Conservation (phyloP, 2,113 vertebrate species). For the Noturus placidus region DNA sequence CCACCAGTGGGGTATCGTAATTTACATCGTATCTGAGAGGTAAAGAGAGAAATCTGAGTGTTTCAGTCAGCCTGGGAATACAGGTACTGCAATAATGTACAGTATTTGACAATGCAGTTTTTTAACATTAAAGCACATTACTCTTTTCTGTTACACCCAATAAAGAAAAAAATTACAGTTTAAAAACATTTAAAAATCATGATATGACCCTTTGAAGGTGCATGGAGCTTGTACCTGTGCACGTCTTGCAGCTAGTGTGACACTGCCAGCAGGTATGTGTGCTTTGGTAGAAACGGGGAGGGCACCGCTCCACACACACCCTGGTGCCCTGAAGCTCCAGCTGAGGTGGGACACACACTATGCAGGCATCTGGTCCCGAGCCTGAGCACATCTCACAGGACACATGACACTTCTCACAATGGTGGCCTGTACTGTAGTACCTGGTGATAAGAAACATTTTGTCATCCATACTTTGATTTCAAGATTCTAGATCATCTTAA, state of each 20-base stretch:
- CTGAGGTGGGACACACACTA: conserved; percentile 57
- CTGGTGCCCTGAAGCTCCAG: conserved; percentile 68
- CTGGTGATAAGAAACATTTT: conserved; percentile 34
- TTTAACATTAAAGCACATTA: too few relatives aligned
- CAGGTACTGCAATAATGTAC: too few relatives aligned
- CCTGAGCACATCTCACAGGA: conserved; percentile 65
- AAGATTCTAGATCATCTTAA: background rate
- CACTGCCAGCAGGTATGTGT: conserved; percentile 60
- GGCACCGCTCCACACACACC: conserved; percentile 67
- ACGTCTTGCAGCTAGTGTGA: conserved; percentile 73
- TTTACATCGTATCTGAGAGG: too few relatives aligned
- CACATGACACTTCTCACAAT: conserved; percentile 69
- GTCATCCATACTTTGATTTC: background rate
- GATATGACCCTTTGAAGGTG: background rate
- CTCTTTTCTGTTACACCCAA: too few relatives aligned
- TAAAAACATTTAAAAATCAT: too few relatives aligned
- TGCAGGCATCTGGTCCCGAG: conserved; percentile 65
- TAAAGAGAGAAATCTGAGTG: too few relatives aligned
- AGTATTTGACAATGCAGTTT: too few relatives aligned
- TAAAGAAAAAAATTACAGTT: too few relatives aligned
- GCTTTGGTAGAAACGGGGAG: conserved; percentile 62
- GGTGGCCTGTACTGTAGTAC: conserved; percentile 63
- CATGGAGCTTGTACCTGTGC: conserved; percentile 64
- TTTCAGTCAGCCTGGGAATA: too few relatives aligned
- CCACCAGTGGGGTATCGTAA: too few relatives aligned